Evolutionary conservation across 2,113 vertebrate species (phyloP).

Genomic region (Willisornis vidua): DNA sequence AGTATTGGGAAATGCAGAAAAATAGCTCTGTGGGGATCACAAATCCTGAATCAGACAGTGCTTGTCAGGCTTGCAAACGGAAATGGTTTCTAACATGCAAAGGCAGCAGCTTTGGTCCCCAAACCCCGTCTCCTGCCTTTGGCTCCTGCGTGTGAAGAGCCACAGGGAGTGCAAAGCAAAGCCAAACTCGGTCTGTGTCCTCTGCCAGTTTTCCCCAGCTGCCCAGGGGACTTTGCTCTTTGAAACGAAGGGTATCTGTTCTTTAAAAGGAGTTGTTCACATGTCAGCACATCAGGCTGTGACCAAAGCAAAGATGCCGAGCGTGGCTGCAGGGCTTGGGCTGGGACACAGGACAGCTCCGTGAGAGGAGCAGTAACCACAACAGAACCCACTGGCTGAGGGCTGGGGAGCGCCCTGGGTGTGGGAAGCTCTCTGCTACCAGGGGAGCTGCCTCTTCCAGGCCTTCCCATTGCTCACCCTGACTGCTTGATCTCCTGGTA

Average conservation of each 20-base stretch:
- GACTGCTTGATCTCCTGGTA: background rate
- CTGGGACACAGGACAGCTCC: background rate
- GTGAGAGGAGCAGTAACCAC: slow-evolving; percentile 7
- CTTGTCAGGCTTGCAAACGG: background rate
- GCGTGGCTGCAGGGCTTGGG: slow-evolving; percentile 8
- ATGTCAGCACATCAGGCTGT: slow-evolving; percentile 26
- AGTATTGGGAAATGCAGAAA: slow-evolving; percentile 51
- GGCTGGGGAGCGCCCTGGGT: background rate
- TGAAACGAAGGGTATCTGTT: slow-evolving; percentile 17
- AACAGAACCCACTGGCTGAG: background rate
- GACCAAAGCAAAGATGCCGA: background rate
- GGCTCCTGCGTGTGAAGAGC: background rate
- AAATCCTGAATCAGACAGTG: background rate
- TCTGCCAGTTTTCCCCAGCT: background rate
- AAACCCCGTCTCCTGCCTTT: background rate
- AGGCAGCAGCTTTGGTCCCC: background rate
- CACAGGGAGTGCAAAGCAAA: background rate
- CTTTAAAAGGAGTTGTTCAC: slow-evolving; percentile 47
- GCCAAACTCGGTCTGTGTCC: background rate
- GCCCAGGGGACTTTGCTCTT: slow-evolving; percentile 22
- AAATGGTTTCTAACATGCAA: slow-evolving; percentile 20
- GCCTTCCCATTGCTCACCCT: background rate
- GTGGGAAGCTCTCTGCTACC: slow-evolving; percentile 15
- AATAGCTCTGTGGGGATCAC: slow-evolving; percentile 28
- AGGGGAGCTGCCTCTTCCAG: background rate